Evolutionary conservation across 2,797 vertebrate genomes (phyloP), one percentile per base, ranked within the genome.

Genomic region (Peromyscus melanophrys): DNA sequence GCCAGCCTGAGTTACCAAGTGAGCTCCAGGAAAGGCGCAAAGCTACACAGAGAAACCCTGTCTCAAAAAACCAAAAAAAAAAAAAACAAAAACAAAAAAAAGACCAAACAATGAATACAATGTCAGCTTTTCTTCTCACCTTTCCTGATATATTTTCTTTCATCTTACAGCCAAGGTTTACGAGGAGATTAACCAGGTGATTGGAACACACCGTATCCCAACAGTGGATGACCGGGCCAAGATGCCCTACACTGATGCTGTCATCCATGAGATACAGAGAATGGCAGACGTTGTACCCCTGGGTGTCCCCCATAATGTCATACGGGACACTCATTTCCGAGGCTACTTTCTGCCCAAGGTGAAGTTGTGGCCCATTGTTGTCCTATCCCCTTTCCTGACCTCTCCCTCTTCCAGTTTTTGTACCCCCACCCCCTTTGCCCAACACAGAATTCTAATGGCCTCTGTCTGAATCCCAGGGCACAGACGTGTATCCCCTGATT

Each of bases 211-310:
- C 49, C 97, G 97, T 16, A 80, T 86, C 9, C 98, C 98, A 46
- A 63, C 93, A 46, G 80, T 90, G 0, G 95, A 98, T 11, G 98
- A 98, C 95, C 83, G 97, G 17, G 27, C 78, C 63, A 97, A 97
- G 31, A 98, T 98, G 98, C 98, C 98, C 29, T 98, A 98, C 94
- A 98, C 98, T 0, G 98, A 98, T 1, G 98, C 98, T 0, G 98
- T 98, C 80, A 98, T 98, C 87, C 98, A 98, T 0, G 98, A 98
- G 96, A 97, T 98, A 80, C 98, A 98, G 82, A 96, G 98, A 76
- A 0, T 98, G 67, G 96, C 96, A 1, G 98, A 98, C 71, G 96
- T 98, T 0, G 96, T 98, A 43, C 98, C 98, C 31, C 40, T 98
- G 96, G 97, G 98, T 10, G 67, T 98, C 31, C 98, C 98, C 0